phyloP scores from a whole-genome alignment of 2,113 vertebrate species.

The Vidua macroura region DNA sequence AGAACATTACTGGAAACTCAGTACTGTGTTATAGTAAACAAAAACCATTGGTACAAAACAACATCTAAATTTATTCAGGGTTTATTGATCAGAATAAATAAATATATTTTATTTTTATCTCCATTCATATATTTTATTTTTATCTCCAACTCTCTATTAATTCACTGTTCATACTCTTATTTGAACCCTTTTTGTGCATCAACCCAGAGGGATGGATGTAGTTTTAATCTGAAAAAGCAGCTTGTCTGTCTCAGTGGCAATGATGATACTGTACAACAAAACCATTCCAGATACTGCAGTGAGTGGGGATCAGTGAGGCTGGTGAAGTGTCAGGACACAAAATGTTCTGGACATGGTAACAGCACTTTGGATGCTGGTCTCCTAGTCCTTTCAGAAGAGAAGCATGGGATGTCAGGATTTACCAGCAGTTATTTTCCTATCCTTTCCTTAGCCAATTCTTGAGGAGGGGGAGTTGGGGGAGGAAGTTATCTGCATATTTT shows the following conservation, averaged over 20 bases:
- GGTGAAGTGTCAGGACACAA: background rate
- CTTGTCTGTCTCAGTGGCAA: background rate
- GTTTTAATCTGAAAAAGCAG: background rate
- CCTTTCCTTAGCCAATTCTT: background rate
- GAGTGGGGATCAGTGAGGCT: background rate
- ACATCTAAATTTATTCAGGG: background rate
- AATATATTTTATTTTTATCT: background rate
- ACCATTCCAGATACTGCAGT: background rate
- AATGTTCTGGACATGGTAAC: background rate
- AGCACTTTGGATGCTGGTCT: background rate
- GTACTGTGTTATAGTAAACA: background rate
- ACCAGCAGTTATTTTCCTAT: background rate
- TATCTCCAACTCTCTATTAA: background rate
- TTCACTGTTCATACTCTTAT: background rate
- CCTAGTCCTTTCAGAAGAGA: background rate
- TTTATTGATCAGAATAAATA: background rate
- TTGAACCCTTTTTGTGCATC: background rate
- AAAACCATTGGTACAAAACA: background rate
- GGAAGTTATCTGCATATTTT: background rate
- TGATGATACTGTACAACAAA: background rate
- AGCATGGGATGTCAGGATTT: background rate
- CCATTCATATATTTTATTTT: background rate
- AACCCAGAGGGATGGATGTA: background rate
- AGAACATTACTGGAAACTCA: background rate
- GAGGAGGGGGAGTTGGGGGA: fast-evolving